Conservation (phyloP, 2,888 invertebrate genomes). For the Notocelia uddmanniana region DNA sequence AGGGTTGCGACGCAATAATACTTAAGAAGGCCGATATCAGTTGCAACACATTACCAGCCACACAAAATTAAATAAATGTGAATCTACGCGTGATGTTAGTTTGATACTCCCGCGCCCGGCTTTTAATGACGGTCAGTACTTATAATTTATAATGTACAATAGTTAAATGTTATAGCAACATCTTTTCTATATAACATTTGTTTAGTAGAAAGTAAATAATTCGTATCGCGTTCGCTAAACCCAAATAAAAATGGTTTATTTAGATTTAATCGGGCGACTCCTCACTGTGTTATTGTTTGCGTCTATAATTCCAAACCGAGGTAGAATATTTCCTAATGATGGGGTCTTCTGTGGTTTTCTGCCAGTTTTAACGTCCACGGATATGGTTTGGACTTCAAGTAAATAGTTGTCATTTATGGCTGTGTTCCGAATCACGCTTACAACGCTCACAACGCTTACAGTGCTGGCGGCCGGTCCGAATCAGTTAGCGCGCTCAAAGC, state of each 20-base stretch:
- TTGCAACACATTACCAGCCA: conserved; percentile 7
- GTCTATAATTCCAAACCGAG: conserved; percentile 23
- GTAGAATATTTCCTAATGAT: neutral
- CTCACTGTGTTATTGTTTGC: conserved; percentile 43
- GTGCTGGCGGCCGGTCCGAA: too few relatives aligned
- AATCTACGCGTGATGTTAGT: conserved; percentile 4
- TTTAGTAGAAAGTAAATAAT: neutral
- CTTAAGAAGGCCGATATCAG: conserved; percentile 36
- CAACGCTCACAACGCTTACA: too few relatives aligned
- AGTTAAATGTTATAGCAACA: neutral
- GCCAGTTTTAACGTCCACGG: neutral
- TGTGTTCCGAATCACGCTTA: too few relatives aligned
- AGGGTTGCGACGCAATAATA: conserved; percentile 50
- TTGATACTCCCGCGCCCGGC: conserved; percentile 37
- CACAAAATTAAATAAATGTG: neutral
- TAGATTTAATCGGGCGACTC: conserved; percentile 26
- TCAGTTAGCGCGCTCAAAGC: too few relatives aligned
- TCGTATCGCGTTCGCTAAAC: neutral
- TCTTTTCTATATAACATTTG: neutral
- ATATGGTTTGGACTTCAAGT: conserved; percentile 2
- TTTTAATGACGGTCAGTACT: neutral
- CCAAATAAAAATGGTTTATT: conserved; percentile 28
- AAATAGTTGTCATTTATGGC: neutral
- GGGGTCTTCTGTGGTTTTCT: neutral
- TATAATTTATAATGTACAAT: neutral